Evolutionary conservation across 2,113 vertebrate species (phyloP).

Genomic region (Mixornis gularis): DNA sequence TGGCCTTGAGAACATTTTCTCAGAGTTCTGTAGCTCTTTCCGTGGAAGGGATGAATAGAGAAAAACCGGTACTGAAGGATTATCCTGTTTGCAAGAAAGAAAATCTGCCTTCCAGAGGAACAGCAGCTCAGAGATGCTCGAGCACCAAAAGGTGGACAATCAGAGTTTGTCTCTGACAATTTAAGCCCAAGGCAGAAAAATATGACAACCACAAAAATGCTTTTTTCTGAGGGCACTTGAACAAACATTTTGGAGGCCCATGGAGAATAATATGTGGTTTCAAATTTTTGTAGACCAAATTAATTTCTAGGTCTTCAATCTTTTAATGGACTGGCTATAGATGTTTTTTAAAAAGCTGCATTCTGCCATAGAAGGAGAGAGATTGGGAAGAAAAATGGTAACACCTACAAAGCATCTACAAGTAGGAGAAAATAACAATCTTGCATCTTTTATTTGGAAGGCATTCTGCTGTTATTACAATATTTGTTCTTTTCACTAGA

Average conservation of each 20-base stretch:
- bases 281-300: not conserved
- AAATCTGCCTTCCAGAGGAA: not conserved
- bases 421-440: not conserved
- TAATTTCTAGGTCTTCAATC: not conserved
- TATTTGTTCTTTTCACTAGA: not conserved
- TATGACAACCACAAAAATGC: not conserved
- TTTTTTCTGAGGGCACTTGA: not conserved
- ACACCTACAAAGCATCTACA: not conserved
- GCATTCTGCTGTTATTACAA: not conserved
- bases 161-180: not conserved
- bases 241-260: not conserved
- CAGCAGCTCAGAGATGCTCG: not conserved
- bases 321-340: not conserved
- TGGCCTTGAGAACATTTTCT: not conserved
- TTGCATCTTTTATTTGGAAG: not conserved
- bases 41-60: not conserved
- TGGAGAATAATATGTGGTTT: not conserved
- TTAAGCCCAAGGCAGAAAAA: not conserved
- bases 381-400: not conserved
- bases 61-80: not conserved
- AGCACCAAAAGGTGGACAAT: not conserved
- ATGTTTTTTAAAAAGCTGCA: not conserved
- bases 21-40: not conserved
- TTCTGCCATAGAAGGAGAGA: not conserved
- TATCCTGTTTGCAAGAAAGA: not conserved